Evolutionary conservation across 1,140 invertebrate species (phyloP), one percentile per base, ranked within the genome.

Genomic region (Trachelipus rathkii): DNA sequence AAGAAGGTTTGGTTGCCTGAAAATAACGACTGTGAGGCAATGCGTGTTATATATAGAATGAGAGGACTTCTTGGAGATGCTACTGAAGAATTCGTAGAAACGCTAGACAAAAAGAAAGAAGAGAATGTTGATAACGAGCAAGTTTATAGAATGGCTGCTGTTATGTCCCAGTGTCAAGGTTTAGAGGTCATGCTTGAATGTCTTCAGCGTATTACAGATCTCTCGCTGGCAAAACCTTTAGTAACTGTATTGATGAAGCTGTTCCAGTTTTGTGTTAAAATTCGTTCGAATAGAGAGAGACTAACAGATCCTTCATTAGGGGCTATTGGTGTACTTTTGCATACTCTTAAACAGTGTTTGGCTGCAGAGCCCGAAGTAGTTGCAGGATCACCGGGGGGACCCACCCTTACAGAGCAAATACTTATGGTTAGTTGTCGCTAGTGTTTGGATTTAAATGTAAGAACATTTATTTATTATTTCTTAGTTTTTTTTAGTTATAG

Each of bases 1-100:
- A 88, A 88, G 83, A 89, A 89, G 83, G 84, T 90, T 33, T 97
- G 95, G 95, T 87, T 95, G 10, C 89, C 91, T 10, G 82, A 82
- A 60, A 92, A 92, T 46, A 92, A 91, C 7, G 92, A 95, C 75
- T 91, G 91, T 53, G 95, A 96, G 83, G 92, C 95, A 0, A 99
- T 99, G 97, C 89, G 95, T n/a, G 92, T 99, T 9, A 92, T 99
- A n/a, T 99, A 99, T 85, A 90, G 97, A 70, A 98, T 99, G 95
- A 88, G 96, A 79, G 97, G 97, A 5, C 85, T 99, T 24, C 88
- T 98, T 7, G 97, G 97, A 10, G 97, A 99, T 87, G 96, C 97
- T 0, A 99, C 97, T 0, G 97, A 98, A 84, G 96, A 98, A 85
- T 98, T 99, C 86, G 94, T 99, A 13, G 96, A 98, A 86, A 95